These are phyloP conservation scores for Phaedon cochleariae DNA, from an alignment of 2,888 invertebrate species.

Conservation along the genomic window DNA sequence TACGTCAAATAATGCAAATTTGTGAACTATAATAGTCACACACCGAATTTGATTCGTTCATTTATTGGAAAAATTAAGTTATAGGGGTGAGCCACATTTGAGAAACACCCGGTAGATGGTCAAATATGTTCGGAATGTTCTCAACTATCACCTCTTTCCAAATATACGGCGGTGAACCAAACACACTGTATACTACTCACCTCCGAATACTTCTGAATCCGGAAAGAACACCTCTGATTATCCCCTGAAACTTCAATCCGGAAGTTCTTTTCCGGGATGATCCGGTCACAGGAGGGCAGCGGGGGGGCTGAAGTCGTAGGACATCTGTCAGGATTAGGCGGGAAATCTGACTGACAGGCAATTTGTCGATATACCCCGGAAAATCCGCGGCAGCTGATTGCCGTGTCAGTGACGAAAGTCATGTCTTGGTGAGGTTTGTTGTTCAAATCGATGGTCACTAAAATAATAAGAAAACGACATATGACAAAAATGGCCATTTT, in stretches of 20 bases:
- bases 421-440: constrained; percentile 54
- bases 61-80: too few relatives aligned
- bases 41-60: too few relatives aligned
- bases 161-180: too few relatives aligned
- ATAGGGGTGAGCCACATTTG: too few relatives aligned
- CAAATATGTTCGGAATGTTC: too few relatives aligned
- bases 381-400: constrained; percentile 61
- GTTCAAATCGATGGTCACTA: constrained; percentile 46
- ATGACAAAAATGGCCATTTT: too few relatives aligned
- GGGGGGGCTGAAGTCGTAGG: neutral
- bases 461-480: constrained; percentile 34
- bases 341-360: constrained; percentile 48
- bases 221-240: constrained; percentile 28
- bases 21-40: too few relatives aligned
- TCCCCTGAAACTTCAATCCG: constrained; percentile 43
- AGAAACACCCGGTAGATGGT: too few relatives aligned
- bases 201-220: constrained; percentile 36
- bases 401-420: constrained; percentile 58
- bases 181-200: too few relatives aligned
- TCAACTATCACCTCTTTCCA: too few relatives aligned
- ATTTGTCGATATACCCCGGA: constrained; percentile 60
- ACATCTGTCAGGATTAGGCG: constrained; percentile 1
- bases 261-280: constrained; percentile 49
- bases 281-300: constrained; percentile 44
- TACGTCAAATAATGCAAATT: too few relatives aligned